A percentile compares a stretch with the other conserved stretches of the same genome.
Evolutionary conservation across 2,888 invertebrate species (phyloP).

Genomic region (Listrodromus nycthemerus): DNA sequence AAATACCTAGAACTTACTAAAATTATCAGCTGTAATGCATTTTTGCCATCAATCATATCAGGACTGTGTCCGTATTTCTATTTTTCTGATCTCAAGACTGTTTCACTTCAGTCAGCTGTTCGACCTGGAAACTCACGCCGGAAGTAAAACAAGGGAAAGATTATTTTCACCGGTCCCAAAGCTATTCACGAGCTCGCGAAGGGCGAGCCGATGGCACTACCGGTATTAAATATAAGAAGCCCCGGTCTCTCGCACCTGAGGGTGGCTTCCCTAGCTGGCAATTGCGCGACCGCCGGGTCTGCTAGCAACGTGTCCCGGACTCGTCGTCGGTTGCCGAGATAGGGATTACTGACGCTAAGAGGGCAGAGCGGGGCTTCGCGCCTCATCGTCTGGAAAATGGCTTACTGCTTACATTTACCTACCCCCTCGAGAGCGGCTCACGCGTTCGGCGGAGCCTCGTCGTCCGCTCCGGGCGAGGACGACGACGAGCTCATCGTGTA

Average conservation of each 20-base stretch:
- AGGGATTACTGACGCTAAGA: conserved; percentile 83
- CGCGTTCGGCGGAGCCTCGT: conserved; percentile 58
- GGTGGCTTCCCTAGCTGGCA: conserved; percentile 80
- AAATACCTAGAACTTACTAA: too few relatives aligned
- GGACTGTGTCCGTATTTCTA: neutral
- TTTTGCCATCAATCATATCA: too few relatives aligned
- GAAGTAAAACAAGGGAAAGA: neutral
- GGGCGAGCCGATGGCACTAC: neutral
- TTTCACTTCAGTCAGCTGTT: too few relatives aligned
- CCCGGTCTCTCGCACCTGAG: conserved; percentile 80
- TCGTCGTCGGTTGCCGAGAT: conserved; percentile 75
- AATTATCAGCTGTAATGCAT: too few relatives aligned
- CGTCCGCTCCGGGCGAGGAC: conserved; percentile 40
- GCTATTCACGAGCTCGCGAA: neutral
- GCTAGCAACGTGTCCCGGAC: conserved; percentile 62
- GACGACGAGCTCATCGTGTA: conserved; percentile 46
- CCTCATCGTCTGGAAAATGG: conserved; percentile 85
- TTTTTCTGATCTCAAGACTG: neutral
- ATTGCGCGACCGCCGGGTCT: conserved; percentile 32
- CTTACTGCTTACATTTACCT: conserved; percentile 84
- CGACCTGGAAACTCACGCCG: too few relatives aligned
- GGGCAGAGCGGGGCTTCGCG: conserved; percentile 82
- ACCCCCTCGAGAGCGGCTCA: conserved; percentile 71
- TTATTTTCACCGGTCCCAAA: neutral
- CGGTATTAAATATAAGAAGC: conserved; percentile 81